These are phyloP conservation scores for Phania funesta DNA, from an alignment of 2,888 invertebrate genomes.

Conservation along the genomic window DNA sequence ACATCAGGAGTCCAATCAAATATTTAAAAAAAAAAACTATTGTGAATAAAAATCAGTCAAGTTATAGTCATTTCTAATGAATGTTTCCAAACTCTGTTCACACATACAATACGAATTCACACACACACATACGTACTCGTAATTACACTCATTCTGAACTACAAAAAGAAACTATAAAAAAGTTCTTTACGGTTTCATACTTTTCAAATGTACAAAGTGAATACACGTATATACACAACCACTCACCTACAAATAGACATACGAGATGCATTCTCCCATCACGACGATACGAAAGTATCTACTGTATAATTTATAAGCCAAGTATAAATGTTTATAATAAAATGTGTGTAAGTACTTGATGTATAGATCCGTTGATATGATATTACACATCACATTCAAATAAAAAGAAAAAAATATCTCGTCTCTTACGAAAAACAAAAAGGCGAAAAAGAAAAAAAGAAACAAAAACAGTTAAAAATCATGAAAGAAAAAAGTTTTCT, in stretches of 20 bases:
- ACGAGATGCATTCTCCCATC: neutral
- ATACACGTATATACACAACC: neutral
- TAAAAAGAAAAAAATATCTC: conserved; percentile 16
- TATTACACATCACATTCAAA: conserved; percentile 59
- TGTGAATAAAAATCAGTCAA: neutral
- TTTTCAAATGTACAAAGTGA: neutral
- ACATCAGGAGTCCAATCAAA: neutral
- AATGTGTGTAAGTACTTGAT: conserved; percentile 53
- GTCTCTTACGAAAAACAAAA: conserved; percentile 18
- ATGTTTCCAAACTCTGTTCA: conserved; percentile 32
- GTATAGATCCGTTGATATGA: conserved; percentile 63
- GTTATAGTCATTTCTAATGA: conserved; percentile 24
- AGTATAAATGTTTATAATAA: conserved; percentile 26
- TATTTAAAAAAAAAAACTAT: neutral
- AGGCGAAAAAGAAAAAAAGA: conserved; percentile 17
- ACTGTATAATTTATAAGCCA: conserved; percentile 33
- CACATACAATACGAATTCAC: neutral
- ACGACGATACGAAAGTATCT: conserved; percentile 6
- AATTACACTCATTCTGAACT: conserved; percentile 25
- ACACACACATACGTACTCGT: neutral
- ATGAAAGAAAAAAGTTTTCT: conserved; percentile 58
- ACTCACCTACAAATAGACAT: neutral
- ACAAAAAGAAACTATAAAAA: conserved; percentile 19
- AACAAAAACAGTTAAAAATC: conserved; percentile 29
- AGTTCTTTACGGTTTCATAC: conserved; percentile 58